A percentile compares a stretch with the other conserved stretches of the same genome.
These are phyloP conservation scores for Julus scandinavius DNA, from an alignment of 2,888 invertebrate genomes.

Conservation along the genomic window DNA sequence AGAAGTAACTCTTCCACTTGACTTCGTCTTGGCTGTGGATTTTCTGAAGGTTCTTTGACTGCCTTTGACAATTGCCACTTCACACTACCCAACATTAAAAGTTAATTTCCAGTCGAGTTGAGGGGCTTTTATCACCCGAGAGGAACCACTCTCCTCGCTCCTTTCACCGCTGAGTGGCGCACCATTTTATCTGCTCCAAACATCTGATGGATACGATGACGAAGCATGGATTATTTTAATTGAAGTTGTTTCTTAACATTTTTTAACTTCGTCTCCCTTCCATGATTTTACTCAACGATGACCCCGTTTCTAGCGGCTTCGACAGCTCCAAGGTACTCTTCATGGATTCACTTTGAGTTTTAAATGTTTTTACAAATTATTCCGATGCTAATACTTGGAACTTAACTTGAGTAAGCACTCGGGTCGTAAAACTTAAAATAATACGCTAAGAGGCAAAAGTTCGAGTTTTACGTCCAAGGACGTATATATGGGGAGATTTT, in stretches of 20 bases:
- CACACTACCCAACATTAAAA: conserved; percentile 29
- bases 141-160: background rate
- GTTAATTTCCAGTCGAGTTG: conserved; percentile 24
- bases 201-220: conserved; percentile 31
- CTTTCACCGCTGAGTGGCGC: background rate
- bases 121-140: background rate
- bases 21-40: conserved; percentile 30
- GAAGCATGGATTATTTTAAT: conserved; percentile 35
- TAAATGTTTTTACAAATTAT: too few relatives aligned
- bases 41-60: background rate
- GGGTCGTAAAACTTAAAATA: too few relatives aligned
- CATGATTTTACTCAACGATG: background rate
- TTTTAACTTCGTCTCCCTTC: background rate
- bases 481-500: too few relatives aligned
- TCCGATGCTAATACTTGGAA: too few relatives aligned
- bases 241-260: background rate
- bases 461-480: too few relatives aligned
- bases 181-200: conserved; percentile 8
- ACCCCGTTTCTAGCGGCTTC: background rate
- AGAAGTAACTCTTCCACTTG: conserved; percentile 30
- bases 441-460: too few relatives aligned
- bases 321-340: background rate
- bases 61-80: conserved; percentile 35
- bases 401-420: too few relatives aligned
- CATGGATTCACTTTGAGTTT: too few relatives aligned